Base-by-base conservation (phyloP, 1,140 invertebrate species). In the Drosophila persimilis region DNA sequence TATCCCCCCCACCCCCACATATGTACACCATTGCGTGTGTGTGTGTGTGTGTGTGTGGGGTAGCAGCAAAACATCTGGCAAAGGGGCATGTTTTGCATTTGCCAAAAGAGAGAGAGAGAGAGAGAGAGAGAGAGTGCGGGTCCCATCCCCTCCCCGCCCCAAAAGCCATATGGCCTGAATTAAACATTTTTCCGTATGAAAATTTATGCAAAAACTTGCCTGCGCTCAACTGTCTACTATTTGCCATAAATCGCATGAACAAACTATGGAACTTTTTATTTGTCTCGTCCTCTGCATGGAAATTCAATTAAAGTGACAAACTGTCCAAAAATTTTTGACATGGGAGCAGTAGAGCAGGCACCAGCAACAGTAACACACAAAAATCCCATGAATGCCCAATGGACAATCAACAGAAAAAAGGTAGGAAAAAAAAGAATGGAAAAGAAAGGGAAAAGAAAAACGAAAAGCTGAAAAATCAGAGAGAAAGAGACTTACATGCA, bases 261-360 rank as follows among this genome's bases (percentile, higher is more conserved):
- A 69, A 69, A 67, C 63, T 69, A 69, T 51, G 51, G 5, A 67
- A 69, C 65, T 56, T 73, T 73, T 54, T 70, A 73, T 73, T 71
- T 71, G 43, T 35, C 48, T 71, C 52, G 59, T 72, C 50, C 54
- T 50, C 74, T 83, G 76, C 80, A 86, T 86, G 83, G 72, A 81
- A 88, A 88, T 88, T 88, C 83, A 88, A 88, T 88, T 88, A 88
- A 88, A 88, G 83, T 88, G 83, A 88, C 83, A 88, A 88, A 88
- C 83, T 88, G 83, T 88, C 83, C 79, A 79, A 76, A 9, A 79
- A 67, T 88, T 88, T 88, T 77, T 88, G 83, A 88, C 83, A 88
- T 88, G 83, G 83, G 75, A 71, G 52, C 64, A 77, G 53, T 45
- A 26, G 24, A 26, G 24, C 22, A 60, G 35, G 31, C 41, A 53